phyloP scores from a whole-genome alignment of 2,888 invertebrate species.

The Zaprionus bogoriensis region DNA sequence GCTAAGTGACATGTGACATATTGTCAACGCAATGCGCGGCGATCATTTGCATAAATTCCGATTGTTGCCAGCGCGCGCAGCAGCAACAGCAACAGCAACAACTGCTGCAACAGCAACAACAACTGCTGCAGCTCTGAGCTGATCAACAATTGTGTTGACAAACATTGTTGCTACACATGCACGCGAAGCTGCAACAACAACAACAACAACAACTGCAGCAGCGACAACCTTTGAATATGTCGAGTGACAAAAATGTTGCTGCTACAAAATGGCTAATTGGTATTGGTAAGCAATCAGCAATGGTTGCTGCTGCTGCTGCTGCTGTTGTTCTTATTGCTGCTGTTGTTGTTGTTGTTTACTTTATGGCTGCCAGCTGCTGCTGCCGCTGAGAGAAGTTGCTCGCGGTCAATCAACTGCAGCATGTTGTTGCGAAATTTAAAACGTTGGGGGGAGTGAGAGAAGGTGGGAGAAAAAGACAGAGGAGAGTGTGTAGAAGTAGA shows the following conservation, averaged over 20 bases:
- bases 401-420: constrained; percentile 1
- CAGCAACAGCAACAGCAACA: constrained; percentile 8
- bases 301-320: constrained; percentile 29
- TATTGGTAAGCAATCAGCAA: constrained; percentile 66
- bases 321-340: constrained; percentile 20
- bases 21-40: constrained; percentile 78
- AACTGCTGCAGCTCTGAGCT: constrained; percentile 9
- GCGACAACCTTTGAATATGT: constrained; percentile 34
- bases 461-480: too few relatives aligned
- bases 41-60: constrained; percentile 80
- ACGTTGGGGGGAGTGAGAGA: not conserved
- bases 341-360: constrained; percentile 28
- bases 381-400: constrained; percentile 39
- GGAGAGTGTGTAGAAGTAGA: too few relatives aligned
- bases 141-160: constrained; percentile 71
- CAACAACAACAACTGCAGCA: constrained; percentile 18
- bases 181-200: constrained; percentile 30
- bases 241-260: constrained; percentile 76
- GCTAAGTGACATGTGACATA: constrained; percentile 80
- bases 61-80: constrained; percentile 52
- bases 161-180: constrained; percentile 77
- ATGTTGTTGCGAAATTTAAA: not conserved
- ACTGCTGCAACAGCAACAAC: constrained; percentile 5
- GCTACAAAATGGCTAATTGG: constrained; percentile 77
- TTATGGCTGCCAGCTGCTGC: constrained; percentile 33